Evolutionary conservation across 2,797 vertebrate genomes (phyloP).

Genomic region (Acropternis orthonyx): DNA sequence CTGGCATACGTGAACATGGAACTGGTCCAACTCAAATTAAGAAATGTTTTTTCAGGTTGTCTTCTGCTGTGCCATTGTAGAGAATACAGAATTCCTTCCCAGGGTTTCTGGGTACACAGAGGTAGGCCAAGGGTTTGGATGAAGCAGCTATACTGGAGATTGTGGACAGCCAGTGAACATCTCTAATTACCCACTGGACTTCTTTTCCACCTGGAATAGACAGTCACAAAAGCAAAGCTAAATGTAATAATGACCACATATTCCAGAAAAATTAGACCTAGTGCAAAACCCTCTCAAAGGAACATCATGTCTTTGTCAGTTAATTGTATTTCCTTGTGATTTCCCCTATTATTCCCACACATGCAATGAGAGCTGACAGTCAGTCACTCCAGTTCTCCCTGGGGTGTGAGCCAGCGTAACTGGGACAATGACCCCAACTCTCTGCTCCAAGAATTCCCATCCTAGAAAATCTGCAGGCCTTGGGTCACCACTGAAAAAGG

Average conservation of each 20-base stretch:
- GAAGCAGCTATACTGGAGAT: not conserved
- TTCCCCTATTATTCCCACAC: rapidly evolving
- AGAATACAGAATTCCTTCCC: not conserved
- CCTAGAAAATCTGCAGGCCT: not conserved
- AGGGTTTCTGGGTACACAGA: not conserved
- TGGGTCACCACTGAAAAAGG: not conserved
- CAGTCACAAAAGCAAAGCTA: not conserved
- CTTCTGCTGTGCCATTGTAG: not conserved
- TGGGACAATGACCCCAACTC: not conserved
- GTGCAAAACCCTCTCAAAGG: not conserved
- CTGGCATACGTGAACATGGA: not conserved
- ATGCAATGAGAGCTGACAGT: not conserved
- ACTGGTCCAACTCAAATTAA: not conserved
- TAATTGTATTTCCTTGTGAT: rapidly evolving
- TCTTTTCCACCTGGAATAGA: not conserved
- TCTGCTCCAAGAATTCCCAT: not conserved
- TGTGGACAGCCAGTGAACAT: not conserved
- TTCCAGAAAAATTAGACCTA: no score
- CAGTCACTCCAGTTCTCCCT: not conserved
- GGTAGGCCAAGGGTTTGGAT: not conserved
- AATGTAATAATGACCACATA: not conserved
- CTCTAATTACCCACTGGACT: not conserved
- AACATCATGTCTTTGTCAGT: rapidly evolving
- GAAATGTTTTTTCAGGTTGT: not conserved
- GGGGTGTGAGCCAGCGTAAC: not conserved